Base-by-base conservation (phyloP, 2,888 invertebrate genomes). In the Encarsia formosa region DNA sequence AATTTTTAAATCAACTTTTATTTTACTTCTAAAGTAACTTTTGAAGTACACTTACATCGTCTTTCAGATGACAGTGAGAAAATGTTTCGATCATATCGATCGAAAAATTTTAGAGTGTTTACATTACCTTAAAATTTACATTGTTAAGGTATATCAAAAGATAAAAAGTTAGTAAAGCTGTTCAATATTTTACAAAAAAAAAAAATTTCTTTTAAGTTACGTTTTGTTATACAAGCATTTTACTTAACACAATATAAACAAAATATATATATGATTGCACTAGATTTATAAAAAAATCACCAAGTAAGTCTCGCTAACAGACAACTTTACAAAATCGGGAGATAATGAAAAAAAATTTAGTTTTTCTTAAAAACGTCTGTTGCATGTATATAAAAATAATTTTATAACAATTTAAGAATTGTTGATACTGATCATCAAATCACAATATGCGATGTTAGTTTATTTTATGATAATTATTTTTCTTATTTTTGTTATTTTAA, bases 401-500 rank as follows among this genome's bases (percentile, higher is more conserved):
- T 47, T 23, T 48, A 51, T 34, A 52, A 43, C 23, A 55, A 46
- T 49, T 42, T 55, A 55, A 52, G 29, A 38, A 52, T 55, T 55
- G 55, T 55, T 55, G 22, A 55, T 52, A 19, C 55, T 42, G 24
- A 42, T 41, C 41, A 32, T 56, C 53, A 49, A 34, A 26, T 46
- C 26, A 23, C 35, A 47, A 19, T 46, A 43, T 51, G 42, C 55
- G 57, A 57, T 48, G 54, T 51, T 51, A 55, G 54, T 57, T 57
- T 55, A 57, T 57, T 56, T 48, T 48, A 48, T 48, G 48, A 48
- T 38, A 34, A 18, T 31, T 42, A 41, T 49, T 49, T 45, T 39
- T 54, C 49, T 24, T 52, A 54, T 34, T 54, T 49, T 56, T 46
- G 32, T 56, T 53, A 40, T 56, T 59, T 60, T 59, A 59, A 58